These are phyloP conservation scores for Tachycineta bicolor DNA, from an alignment of 2,113 vertebrate genomes.

Conservation along the genomic window DNA sequence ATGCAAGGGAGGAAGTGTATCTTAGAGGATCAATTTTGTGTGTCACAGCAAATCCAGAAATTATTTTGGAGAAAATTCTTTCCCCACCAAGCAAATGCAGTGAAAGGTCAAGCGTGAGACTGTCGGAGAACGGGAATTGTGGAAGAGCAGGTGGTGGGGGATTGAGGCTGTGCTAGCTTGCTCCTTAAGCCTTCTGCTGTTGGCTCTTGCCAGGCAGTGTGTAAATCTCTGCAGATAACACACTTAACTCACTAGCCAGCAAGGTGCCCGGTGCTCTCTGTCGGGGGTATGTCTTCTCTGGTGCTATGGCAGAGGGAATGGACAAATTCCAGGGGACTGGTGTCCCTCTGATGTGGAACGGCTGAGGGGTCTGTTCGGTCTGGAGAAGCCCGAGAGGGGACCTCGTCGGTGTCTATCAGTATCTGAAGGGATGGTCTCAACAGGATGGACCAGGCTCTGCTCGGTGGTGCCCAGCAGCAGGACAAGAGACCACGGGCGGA, in stretches of 20 bases:
- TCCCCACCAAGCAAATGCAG: neutral
- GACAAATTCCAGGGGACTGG: neutral
- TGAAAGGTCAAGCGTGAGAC: accelerated
- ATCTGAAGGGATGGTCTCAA: neutral
- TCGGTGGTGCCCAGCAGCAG: neutral
- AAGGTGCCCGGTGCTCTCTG: accelerated
- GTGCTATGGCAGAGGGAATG: neutral
- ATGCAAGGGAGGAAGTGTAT: accelerated
- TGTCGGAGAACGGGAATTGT: accelerated
- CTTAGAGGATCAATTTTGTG: neutral
- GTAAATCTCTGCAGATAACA: neutral
- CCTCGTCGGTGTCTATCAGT: accelerated
- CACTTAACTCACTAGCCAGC: too few species aligned
- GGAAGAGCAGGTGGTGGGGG: neutral
- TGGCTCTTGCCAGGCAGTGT: accelerated
- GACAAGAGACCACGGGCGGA: too few species aligned
- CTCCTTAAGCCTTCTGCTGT: neutral
- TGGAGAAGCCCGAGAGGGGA: neutral
- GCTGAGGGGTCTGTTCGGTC: neutral
- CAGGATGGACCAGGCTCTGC: neutral
- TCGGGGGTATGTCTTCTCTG: accelerated
- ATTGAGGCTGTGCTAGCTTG: neutral
- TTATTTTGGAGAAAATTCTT: neutral
- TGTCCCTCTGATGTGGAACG: too few species aligned
- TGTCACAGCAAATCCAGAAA: neutral